Evolutionary conservation across 64 coral and sea anemone genomes (phyloP), one percentile per base, ranked within the genome.

Genomic region (Montipora cactus): DNA sequence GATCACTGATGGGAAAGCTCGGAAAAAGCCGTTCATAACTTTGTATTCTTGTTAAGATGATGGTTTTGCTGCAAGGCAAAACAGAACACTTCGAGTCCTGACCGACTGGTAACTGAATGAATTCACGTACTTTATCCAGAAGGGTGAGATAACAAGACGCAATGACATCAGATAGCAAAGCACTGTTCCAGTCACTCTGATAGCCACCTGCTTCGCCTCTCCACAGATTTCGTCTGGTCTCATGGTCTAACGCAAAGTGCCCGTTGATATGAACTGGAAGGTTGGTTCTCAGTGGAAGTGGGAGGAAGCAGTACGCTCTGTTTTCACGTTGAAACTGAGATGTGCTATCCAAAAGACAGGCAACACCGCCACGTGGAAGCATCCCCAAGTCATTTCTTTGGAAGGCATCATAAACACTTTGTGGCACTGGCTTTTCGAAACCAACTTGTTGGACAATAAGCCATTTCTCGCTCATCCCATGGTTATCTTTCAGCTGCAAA

Each of bases 221-320:
- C 96, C 94, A 95, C 37, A 98, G 76, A 52, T 62, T 93, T 76
- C 94, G 79, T 77, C 96, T 81, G 46, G 91, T 87, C 79, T 95
- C 91, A 84, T 98, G 95, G 82, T 96, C 94, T 47, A 98, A 22
- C 51, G 96, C 96, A 91, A 98, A 98, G 87, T 98, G 96, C 0
- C 96, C 96, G 77, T 98, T 98, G 46, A 98, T 91, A 53, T 91
- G 89, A 68, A 93, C 91, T 10, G 96, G 96, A 57, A 98, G 87
- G 18, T 81, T 61, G 12, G 96, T 95, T 67, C 44, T 19, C 7
- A 76, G 51, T n/a, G 96, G 96, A 5, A 98, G 88, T 48, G 96
- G 96, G 80, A 98, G 96, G 18, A 95, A 95, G 49, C 96, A 98
- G 80, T 91, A 98, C 45, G 94, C 90, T 79, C 84, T 95, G 3